phyloP scores from a whole-genome alignment of 2,888 invertebrate species.

The Orchestes rusci region DNA sequence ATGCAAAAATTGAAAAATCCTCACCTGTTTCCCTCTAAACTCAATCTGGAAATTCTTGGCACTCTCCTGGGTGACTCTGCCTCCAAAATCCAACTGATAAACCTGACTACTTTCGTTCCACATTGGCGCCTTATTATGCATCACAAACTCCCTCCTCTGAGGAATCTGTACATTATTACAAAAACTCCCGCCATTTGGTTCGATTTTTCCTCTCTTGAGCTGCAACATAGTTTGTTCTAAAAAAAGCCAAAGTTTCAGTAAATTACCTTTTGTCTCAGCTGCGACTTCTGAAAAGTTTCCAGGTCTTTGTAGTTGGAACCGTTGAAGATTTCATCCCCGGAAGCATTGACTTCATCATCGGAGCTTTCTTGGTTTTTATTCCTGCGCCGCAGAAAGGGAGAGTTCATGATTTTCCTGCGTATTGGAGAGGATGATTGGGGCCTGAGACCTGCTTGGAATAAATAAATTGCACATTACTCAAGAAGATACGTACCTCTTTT shows the following conservation, averaged over 20 bases:
- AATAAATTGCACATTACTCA: not conserved
- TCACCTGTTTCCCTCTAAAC: constrained; percentile 89
- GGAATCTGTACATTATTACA: constrained; percentile 45
- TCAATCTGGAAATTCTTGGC: constrained; percentile 99
- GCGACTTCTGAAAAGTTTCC: constrained; percentile 88
- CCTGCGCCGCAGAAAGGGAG: constrained; percentile 71
- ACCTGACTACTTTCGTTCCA: constrained; percentile 99
- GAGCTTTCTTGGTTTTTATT: constrained; percentile 66
- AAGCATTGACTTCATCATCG: constrained; percentile 64
- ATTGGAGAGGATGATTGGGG: constrained; percentile 77
- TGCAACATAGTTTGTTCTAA: constrained; percentile 37
- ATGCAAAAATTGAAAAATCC: constrained; percentile 2
- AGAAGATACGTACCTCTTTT: constrained; percentile 53
- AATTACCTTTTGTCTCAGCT: constrained; percentile 78
- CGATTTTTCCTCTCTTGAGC: constrained; percentile 66
- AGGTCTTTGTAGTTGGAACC: constrained; percentile 75
- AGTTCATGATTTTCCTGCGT: constrained; percentile 70
- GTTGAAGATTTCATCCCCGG: constrained; percentile 53
- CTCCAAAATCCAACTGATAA: constrained; percentile 98
- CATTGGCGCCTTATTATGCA: constrained; percentile 86
- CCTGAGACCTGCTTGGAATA: constrained; percentile 47
- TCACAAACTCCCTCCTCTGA: constrained; percentile 73
- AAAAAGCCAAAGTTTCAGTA: not conserved
- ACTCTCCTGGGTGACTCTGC: constrained; percentile 97
- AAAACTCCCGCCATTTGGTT: constrained; percentile 45